phyloP scores from a whole-genome alignment of 2,113 vertebrate species.

The Calyptommatus sinebrachiatus region DNA sequence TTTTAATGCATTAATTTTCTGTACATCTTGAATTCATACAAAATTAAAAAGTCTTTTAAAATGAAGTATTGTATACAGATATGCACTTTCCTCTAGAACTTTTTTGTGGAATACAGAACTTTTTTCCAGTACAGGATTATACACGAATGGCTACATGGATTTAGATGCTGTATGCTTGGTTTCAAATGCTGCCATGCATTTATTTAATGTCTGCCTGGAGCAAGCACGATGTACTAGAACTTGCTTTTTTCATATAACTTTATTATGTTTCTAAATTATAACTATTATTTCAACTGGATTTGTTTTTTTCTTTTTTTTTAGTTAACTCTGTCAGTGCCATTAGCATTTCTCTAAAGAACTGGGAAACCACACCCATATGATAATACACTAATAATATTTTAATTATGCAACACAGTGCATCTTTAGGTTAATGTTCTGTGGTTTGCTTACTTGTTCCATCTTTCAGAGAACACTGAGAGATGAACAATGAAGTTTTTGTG shows the following conservation, averaged over 20 bases:
- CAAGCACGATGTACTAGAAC: background rate
- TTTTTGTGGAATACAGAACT: too few relatives aligned
- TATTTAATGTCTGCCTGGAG: background rate
- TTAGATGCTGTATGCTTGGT: background rate
- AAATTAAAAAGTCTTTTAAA: too few relatives aligned
- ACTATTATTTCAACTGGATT: background rate
- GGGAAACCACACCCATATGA: background rate
- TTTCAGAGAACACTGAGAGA: conserved; percentile 13
- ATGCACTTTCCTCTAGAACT: too few relatives aligned
- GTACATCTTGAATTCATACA: too few relatives aligned
- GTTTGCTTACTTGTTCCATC: background rate
- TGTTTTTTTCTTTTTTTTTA: background rate
- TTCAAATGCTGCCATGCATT: background rate
- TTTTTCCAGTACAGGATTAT: too few relatives aligned
- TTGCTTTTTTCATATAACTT: background rate
- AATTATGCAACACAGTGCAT: background rate
- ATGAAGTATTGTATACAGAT: too few relatives aligned
- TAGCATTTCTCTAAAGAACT: background rate
- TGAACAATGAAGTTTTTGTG: conserved; percentile 17
- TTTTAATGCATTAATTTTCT: too few relatives aligned
- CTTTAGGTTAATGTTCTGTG: conserved; percentile 1
- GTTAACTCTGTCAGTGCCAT: conserved; percentile 5
- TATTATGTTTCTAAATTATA: background rate
- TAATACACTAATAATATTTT: conserved; percentile 29
- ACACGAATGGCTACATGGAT: background rate